Percentiles rank a stretch among this genome's conserved stretches.
Evolutionary conservation across 1,140 invertebrate species (phyloP).

Genomic region (Paracyclopina nana): DNA sequence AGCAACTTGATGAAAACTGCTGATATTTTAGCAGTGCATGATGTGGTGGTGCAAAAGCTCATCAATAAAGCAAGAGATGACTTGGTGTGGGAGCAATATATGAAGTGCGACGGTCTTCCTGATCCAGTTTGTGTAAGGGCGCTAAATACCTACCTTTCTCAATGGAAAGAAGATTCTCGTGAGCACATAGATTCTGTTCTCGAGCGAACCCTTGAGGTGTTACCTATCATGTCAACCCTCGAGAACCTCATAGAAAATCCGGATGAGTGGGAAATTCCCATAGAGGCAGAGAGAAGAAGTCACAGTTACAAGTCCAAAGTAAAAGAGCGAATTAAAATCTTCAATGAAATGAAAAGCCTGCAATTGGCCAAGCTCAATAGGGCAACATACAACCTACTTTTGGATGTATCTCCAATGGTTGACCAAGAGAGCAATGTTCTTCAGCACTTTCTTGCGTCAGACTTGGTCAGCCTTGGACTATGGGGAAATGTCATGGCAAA

Average conservation of each 20-base stretch:
- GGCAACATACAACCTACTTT: slow-evolving; percentile 7
- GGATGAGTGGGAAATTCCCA: slow-evolving; percentile 13
- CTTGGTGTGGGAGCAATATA: slow-evolving; percentile 9
- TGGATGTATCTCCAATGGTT: slow-evolving; percentile 14
- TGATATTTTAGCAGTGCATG: not conserved
- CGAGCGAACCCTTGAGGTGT: not conserved
- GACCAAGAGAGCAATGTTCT: slow-evolving; percentile 12
- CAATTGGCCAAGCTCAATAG: slow-evolving; percentile 9
- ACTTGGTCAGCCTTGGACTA: slow-evolving; percentile 5
- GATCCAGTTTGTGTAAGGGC: slow-evolving; percentile 10
- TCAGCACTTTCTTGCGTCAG: slow-evolving; percentile 4
- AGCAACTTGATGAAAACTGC: not conserved
- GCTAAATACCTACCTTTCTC: slow-evolving; percentile 6
- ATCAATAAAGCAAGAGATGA: slow-evolving; percentile 8
- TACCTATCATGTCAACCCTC: slow-evolving; percentile 8
- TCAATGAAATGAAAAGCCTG: slow-evolving; percentile 10
- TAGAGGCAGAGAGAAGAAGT: not conserved
- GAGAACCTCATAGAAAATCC: slow-evolving; percentile 12
- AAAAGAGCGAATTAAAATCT: slow-evolving; percentile 6
- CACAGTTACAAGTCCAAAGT: slow-evolving; percentile 4
- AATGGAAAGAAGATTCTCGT: slow-evolving; percentile 3
- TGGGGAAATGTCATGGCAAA: slow-evolving; percentile 15
- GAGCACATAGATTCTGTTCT: slow-evolving; percentile 5
- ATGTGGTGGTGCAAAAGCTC: not conserved
- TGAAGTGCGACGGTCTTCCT: slow-evolving; percentile 13